Percentiles rank a stretch among this genome's conserved stretches.
phyloP scores from a whole-genome alignment of 2,113 vertebrate species.

The Aleadryas rufinucha region DNA sequence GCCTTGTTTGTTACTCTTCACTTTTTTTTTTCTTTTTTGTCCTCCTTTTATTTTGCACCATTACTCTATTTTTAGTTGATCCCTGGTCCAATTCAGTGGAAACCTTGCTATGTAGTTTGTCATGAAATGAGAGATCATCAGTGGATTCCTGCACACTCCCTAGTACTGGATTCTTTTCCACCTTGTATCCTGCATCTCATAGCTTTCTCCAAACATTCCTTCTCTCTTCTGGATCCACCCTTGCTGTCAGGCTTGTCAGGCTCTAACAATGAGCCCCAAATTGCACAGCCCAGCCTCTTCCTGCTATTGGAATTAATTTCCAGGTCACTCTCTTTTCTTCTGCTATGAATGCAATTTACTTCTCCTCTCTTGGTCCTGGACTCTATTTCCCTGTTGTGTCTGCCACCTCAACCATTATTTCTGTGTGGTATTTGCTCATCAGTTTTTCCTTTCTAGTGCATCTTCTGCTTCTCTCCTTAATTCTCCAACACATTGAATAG shows the following conservation, averaged over 20 bases:
- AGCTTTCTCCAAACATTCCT: conserved; percentile 20
- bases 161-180: neutral
- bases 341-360: neutral
- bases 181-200: neutral
- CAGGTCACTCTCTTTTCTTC: conserved; percentile 3
- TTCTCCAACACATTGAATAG: neutral
- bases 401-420: neutral
- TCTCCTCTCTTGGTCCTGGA: neutral
- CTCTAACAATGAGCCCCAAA: neutral
- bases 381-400: neutral
- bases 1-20: neutral
- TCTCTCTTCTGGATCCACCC: conserved; percentile 17
- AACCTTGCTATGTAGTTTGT: neutral
- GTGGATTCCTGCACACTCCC: neutral
- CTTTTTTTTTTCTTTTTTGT: neutral
- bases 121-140: neutral
- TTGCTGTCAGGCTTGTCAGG: conserved; percentile 15
- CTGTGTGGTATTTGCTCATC: neutral
- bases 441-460: neutral
- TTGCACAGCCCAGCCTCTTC: conserved; percentile 14
- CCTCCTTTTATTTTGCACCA: neutral
- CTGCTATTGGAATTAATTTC: conserved; percentile 41
- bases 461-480: neutral
- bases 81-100: neutral
- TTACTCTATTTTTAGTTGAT: neutral